Percentiles rank a stretch among this genome's conserved stretches.
Evolutionary conservation across 2,797 vertebrate genomes (phyloP).

Genomic region (Falco biarmicus): DNA sequence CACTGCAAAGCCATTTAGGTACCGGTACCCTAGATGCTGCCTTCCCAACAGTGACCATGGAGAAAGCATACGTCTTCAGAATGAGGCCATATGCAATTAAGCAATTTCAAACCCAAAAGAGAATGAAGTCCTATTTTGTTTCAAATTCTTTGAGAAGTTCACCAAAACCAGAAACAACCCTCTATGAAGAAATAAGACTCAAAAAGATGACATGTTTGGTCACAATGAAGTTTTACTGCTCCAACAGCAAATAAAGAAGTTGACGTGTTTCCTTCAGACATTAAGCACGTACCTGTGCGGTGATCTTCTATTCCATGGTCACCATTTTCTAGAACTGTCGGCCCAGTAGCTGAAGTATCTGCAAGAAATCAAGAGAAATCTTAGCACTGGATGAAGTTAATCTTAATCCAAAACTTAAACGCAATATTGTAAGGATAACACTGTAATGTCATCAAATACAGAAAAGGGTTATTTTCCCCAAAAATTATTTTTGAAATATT

Average conservation of each 20-base stretch:
- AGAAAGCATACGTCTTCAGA: not conserved
- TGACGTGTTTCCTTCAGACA: accelerated
- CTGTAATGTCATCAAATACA: not conserved
- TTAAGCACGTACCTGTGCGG: slow-evolving; percentile 81
- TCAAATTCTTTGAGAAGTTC: not conserved
- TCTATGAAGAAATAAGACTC: not conserved
- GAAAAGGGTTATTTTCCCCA: accelerated
- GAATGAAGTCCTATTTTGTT: accelerated
- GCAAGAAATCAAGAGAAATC: slow-evolving; percentile 1
- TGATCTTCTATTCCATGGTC: slow-evolving; percentile 82
- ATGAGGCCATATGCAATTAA: accelerated
- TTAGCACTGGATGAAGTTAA: not conserved
- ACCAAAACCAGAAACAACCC: accelerated
- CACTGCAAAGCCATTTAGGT: not conserved
- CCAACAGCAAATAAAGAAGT: accelerated
- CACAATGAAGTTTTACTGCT: not conserved
- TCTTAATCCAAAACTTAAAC: not conserved
- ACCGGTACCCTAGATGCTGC: not conserved
- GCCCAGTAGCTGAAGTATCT: slow-evolving; percentile 74
- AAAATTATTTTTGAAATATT: not conserved
- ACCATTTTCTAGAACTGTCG: slow-evolving; percentile 83
- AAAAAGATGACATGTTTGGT: not conserved
- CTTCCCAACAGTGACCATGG: not conserved
- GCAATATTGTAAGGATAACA: no score
- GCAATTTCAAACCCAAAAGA: not conserved